These are phyloP conservation scores for Campylomormyrus tamandua DNA, from an alignment of 2,113 vertebrate genomes.

Conservation along the genomic window DNA sequence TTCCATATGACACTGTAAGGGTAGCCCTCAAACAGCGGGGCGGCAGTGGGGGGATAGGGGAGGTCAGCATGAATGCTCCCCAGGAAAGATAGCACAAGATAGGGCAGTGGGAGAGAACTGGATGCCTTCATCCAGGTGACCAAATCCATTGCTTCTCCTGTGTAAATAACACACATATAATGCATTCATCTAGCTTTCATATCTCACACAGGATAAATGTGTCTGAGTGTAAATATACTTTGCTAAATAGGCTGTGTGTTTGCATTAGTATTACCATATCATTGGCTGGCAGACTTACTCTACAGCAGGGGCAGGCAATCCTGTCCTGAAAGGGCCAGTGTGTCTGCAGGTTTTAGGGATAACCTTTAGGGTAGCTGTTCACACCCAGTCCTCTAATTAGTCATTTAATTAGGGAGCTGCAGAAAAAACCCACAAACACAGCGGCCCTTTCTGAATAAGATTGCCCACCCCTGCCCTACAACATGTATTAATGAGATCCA, in stretches of 20 bases:
- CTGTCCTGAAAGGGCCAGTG: not conserved
- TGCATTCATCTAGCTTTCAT: not conserved
- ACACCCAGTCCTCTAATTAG: not conserved
- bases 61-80: not conserved
- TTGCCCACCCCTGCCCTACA: not conserved
- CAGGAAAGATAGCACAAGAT: constrained; percentile 17
- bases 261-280: not conserved
- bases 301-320: not conserved
- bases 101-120: constrained; percentile 31
- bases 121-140: constrained; percentile 28
- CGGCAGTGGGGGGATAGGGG: constrained; percentile 42
- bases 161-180: not conserved
- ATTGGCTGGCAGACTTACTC: not conserved
- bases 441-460: not conserved
- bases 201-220: not conserved
- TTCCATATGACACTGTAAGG: constrained; percentile 60
- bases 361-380: not conserved
- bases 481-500: not conserved
- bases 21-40: constrained; percentile 46
- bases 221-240: not conserved
- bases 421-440: not conserved
- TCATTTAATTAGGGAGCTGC: not conserved
- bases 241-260: not conserved
- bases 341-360: not conserved
- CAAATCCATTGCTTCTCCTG: constrained; percentile 39